phyloP scores from a whole-genome alignment of 1,140 invertebrate species.

The Piezodorus guildinii region DNA sequence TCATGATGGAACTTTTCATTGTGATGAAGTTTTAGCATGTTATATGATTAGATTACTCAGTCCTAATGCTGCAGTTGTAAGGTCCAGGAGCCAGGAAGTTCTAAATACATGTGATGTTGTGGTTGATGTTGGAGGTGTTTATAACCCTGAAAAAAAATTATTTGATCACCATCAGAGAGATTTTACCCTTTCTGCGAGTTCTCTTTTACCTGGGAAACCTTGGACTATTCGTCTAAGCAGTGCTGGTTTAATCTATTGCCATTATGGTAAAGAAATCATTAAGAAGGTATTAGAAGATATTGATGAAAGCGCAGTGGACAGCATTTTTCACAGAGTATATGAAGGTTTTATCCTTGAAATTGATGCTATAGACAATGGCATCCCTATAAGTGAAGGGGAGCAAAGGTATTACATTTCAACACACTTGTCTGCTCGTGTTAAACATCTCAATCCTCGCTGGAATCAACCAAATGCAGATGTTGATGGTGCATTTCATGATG shows the following conservation, averaged over 20 bases:
- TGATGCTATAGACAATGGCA: constrained; percentile 94
- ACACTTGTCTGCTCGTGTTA: constrained; percentile 61
- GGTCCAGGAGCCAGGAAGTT: constrained; percentile 51
- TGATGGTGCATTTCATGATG: constrained; percentile 52
- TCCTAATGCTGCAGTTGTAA: constrained; percentile 67
- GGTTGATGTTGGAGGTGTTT: constrained; percentile 89
- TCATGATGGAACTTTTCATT: constrained; percentile 79
- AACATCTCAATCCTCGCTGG: constrained; percentile 76
- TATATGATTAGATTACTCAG: constrained; percentile 79
- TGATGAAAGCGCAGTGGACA: constrained; percentile 34
- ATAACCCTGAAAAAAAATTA: constrained; percentile 58
- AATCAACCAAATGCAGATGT: constrained; percentile 48
- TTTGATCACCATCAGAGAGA: constrained; percentile 94
- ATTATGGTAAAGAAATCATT: constrained; percentile 78
- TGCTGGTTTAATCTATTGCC: constrained; percentile 85
- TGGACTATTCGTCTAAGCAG: constrained; percentile 73
- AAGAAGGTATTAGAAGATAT: constrained; percentile 40
- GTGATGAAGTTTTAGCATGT: constrained; percentile 90
- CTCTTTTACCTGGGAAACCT: constrained; percentile 41
- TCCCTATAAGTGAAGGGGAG: constrained; percentile 64
- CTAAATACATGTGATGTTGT: constrained; percentile 84
- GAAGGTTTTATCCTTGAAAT: constrained; percentile 84
- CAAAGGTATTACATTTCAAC: constrained; percentile 62
- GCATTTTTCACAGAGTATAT: constrained; percentile 56
- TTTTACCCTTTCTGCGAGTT: constrained; percentile 50